Evolutionary conservation across 92 coral and sea anemone genomes (phyloP), one percentile per base, ranked within the genome.

Genomic region (Bergia puertoricense): DNA sequence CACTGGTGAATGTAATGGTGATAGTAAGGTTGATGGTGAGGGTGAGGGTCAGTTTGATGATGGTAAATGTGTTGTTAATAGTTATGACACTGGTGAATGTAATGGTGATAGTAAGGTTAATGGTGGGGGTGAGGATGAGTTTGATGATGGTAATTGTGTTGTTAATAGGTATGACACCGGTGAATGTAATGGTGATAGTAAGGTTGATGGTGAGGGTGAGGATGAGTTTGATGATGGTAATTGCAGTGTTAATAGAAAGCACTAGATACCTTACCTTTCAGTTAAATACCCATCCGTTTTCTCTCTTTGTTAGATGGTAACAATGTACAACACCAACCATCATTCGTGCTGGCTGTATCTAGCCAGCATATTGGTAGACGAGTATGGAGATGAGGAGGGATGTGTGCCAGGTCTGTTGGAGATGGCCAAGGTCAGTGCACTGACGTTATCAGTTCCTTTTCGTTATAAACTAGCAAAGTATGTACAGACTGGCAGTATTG

Each of bases 311-410:
- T 77, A 97, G 97, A 97, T 97, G 96, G 95, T 97, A 11, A 81
- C 89, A 23, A 92, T 96, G 39, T 97, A 95, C 88, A 85, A 89
- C 57, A 76, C 89, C 77, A 92, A 92, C 86, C 98, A 89, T n/a
- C 99, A 97, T 85, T 97, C 99, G 39, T 97, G 99, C 79, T 97
- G 96, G 74, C 98, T 97, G 42, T 97, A 97, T 88, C 94, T 97
- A 88, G 99, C 96, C 51, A 97, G 99, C 86, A 95, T 97, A 48
- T 86, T 97, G 77, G 98, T 97, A 6, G 99, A 97, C 85, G 99
- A 97, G 85, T 97, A 95, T 88, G 99, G 99, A 71, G 91, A 91
- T 56, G 95, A 93, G 20, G 59, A 80, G 2, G 93, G 89, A 37
- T 95, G 98, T 86, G 94, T 97, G 14, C 94, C 98, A 2, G 99